phyloP scores from a whole-genome alignment of 2,888 invertebrate genomes.

The Operophtera brumata region DNA sequence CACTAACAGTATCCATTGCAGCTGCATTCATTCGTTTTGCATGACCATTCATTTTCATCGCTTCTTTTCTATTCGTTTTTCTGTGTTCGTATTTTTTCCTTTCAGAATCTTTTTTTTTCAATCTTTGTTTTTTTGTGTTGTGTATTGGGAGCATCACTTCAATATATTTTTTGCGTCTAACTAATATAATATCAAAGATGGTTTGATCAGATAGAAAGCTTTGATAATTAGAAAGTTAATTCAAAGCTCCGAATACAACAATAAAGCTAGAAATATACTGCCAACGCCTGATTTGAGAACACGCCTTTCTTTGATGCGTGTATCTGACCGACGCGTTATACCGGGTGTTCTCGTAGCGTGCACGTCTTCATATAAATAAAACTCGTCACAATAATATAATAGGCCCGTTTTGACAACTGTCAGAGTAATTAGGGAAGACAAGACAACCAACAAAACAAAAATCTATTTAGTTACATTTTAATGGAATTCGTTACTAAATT shows the following conservation, averaged over 20 bases:
- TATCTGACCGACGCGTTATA: too few relatives aligned
- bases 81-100: slow-evolving; percentile 22
- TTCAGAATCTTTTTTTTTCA: slow-evolving; percentile 27
- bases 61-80: slow-evolving; percentile 35
- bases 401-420: too few relatives aligned
- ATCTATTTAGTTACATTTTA: too few relatives aligned
- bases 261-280: background rate
- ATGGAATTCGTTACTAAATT: too few relatives aligned
- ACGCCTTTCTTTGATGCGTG: too few relatives aligned
- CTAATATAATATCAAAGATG: background rate
- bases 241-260: slow-evolving; percentile 15
- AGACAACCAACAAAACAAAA: too few relatives aligned
- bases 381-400: too few relatives aligned
- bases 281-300: too few relatives aligned
- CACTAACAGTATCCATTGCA: slow-evolving; percentile 70
- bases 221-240: background rate
- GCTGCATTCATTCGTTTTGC: slow-evolving; percentile 65
- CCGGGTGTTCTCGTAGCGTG: too few relatives aligned
- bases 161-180: background rate
- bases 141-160: slow-evolving; percentile 5
- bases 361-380: too few relatives aligned
- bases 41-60: slow-evolving; percentile 46
- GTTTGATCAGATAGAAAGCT: background rate
- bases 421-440: too few relatives aligned
- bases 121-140: slow-evolving; percentile 27